Conservation (phyloP, 2,888 invertebrate species). For the Eristalis arbustorum region DNA sequence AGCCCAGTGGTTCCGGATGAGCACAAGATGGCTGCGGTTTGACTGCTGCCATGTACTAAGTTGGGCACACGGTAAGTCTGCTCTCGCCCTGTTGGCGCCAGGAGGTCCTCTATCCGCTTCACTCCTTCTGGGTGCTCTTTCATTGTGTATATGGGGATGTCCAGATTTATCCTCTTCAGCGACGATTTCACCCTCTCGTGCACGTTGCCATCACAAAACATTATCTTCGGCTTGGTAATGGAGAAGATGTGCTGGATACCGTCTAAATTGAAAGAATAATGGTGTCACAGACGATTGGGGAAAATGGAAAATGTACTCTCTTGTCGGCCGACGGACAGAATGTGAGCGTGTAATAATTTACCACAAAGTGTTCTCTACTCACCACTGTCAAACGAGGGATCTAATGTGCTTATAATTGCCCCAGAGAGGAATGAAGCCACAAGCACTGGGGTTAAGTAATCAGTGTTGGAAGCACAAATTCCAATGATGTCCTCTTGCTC, state of each 20-base stretch:
- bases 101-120: slow-evolving; percentile 55
- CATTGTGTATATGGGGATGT: slow-evolving; percentile 69
- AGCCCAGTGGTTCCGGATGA: slow-evolving; percentile 71
- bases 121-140: slow-evolving; percentile 69
- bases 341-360: no score
- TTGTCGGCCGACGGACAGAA: no score
- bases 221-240: slow-evolving; percentile 76
- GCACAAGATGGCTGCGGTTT: slow-evolving; percentile 70
- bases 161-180: slow-evolving; percentile 53
- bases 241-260: slow-evolving; percentile 76
- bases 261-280: slow-evolving; percentile 44
- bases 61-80: slow-evolving; percentile 18
- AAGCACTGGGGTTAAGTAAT: slow-evolving; percentile 76
- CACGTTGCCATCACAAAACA: slow-evolving; percentile 77
- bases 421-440: slow-evolving; percentile 69
- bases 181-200: slow-evolving; percentile 71
- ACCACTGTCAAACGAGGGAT: slow-evolving; percentile 21
- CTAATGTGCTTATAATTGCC: neutral
- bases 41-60: slow-evolving; percentile 48
- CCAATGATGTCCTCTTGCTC: slow-evolving; percentile 77
- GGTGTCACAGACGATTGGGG: neutral
- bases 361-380: neutral
- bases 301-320: neutral
- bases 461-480: slow-evolving; percentile 75
- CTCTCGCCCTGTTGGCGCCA: slow-evolving; percentile 60